A percentile compares a stretch with the other conserved stretches of the same genome.
These are phyloP conservation scores for Sarcophaga variegata DNA, from an alignment of 2,888 invertebrate species.

Conservation along the genomic window DNA sequence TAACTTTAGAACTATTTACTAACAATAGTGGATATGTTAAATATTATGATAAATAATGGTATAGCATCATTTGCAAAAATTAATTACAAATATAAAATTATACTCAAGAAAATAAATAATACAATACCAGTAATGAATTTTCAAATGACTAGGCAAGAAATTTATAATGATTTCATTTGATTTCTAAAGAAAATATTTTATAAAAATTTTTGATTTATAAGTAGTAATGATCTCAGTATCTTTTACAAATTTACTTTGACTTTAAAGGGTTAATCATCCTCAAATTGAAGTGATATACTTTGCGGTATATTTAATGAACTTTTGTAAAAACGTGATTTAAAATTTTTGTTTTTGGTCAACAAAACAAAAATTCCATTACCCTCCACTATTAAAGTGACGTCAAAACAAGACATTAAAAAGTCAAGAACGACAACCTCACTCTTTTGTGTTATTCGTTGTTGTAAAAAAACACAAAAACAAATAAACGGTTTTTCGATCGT, in stretches of 20 bases:
- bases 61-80: slow-evolving; percentile 1
- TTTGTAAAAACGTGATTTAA: slow-evolving; percentile 22
- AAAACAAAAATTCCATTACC: slow-evolving; percentile 38
- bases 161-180: slow-evolving; percentile 35
- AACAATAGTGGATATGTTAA: slow-evolving; percentile 21
- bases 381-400: slow-evolving; percentile 46
- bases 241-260: no score
- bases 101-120: slow-evolving; percentile 36
- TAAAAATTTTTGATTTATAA: neutral
- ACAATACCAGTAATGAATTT: neutral
- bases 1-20: neutral
- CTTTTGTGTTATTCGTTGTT: slow-evolving; percentile 1
- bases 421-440: neutral
- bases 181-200: slow-evolving; percentile 9
- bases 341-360: slow-evolving; percentile 9
- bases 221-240: no score
- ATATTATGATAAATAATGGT: slow-evolving; percentile 50
- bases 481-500: slow-evolving; percentile 59
- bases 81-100: slow-evolving; percentile 18
- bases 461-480: slow-evolving; percentile 21
- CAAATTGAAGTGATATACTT: neutral
- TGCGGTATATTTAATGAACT: slow-evolving; percentile 2
- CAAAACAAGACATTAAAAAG: slow-evolving; percentile 22
- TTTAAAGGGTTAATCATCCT: neutral
- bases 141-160: slow-evolving; percentile 33